Base-by-base conservation (phyloP, 2,888 invertebrate species). In the Sesia apiformis region DNA sequence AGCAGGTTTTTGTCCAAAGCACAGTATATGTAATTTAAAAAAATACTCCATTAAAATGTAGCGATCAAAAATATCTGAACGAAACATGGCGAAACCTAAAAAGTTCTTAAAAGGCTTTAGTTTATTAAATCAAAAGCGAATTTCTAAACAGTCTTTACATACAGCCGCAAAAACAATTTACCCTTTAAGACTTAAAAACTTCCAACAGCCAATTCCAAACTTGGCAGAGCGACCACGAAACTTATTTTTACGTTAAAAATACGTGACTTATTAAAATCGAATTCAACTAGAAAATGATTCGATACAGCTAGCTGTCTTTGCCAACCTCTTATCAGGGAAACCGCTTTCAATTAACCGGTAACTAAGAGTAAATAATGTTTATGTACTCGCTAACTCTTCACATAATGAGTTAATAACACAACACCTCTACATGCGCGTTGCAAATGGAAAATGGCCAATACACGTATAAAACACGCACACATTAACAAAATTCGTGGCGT, bases 391-490 rank as follows among this genome's bases (percentile, higher is more conserved):
- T 83, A 85, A 85, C 87, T 87, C 84, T 86, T 85, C 85, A 87
- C 78, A 88, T 88, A 88, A 88, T 81, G 84, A 88, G 87, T 88
- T 88, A 88, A 86, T 88, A 88, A 86, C 81, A 78, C 69, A 72
- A 76, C 86, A 84, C 79, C 73, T 78, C 78, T 66, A 81, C 72
- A 74, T 65, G 72, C 74, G 72, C 77, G 67, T 65, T 68, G 64
- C 76, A 75, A 76, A 77, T 73, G 81, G 80, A 79, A 81, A 81
- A 78, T 74, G 70, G 64, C 63, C 69, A 70, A 69, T 59, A 61
- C 76, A 72, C 68, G 68, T 65, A 73, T 63, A 76, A 64, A 72
- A 65, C 57, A 57, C 60, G 52, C 76, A 73, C 76, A 81, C 83
- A 66, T 61, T 55, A 71, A 62, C 65, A 72, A 63, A 66, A 78